These are phyloP conservation scores for Phalacrocorax pelagicus DNA, from an alignment of 2,113 vertebrate genomes.

Conservation along the genomic window DNA sequence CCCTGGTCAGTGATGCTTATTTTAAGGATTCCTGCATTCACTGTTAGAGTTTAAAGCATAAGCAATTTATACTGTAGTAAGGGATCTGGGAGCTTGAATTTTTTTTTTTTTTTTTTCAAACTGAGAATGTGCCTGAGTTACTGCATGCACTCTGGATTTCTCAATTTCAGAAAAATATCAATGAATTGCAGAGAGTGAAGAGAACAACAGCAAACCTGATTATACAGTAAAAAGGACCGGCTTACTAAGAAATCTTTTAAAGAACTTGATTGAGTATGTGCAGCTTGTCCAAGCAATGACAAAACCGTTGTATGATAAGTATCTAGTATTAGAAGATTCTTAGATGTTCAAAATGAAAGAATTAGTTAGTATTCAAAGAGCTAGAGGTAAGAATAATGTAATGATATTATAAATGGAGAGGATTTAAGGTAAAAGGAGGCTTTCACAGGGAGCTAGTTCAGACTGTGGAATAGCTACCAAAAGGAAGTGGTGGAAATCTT, in stretches of 20 bases:
- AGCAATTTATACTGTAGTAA: background rate
- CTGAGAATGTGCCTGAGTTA: background rate
- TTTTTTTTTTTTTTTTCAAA: background rate
- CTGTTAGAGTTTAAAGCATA: background rate
- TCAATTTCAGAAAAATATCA: background rate
- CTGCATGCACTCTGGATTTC: background rate
- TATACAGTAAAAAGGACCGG: background rate
- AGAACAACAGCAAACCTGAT: background rate
- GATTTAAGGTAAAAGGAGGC: conserved; percentile 21
- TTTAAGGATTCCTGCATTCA: background rate
- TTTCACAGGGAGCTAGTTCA: background rate
- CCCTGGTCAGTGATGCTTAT: background rate
- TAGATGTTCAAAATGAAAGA: background rate
- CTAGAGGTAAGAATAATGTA: background rate
- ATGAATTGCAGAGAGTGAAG: background rate
- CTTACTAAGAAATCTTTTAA: conserved; percentile 7
- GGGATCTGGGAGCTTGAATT: background rate
- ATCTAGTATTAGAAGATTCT: conserved; percentile 5
- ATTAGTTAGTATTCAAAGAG: conserved; percentile 33
- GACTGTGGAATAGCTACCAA: background rate
- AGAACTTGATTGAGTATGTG: background rate
- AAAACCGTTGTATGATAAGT: background rate
- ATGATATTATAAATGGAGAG: background rate
- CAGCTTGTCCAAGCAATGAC: background rate
- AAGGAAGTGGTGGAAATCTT: background rate